Percentiles rank a stretch among this genome's conserved stretches.
Evolutionary conservation across 2,797 vertebrate species (phyloP).

Genomic region (Caiman crocodilus): DNA sequence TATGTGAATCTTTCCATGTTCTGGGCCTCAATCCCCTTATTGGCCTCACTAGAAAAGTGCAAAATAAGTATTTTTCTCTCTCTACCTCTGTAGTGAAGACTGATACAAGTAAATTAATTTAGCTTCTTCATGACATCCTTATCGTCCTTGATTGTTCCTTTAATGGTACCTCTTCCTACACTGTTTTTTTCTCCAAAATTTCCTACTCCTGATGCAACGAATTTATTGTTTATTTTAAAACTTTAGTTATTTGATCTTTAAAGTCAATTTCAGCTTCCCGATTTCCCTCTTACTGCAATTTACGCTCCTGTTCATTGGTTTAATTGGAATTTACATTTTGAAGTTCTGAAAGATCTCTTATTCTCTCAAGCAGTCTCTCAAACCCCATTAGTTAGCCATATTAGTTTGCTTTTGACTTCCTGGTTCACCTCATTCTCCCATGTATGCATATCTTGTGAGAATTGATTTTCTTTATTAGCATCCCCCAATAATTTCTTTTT

Average conservation of each 20-base stretch:
- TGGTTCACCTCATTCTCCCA: neutral
- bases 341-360: neutral
- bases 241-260: conserved; percentile 6
- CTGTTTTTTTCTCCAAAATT: neutral
- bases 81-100: neutral
- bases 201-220: neutral
- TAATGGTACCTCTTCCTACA: neutral
- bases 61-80: neutral
- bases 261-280: conserved; percentile 22
- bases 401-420: neutral
- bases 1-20: neutral
- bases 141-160: neutral
- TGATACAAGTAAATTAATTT: neutral
- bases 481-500: neutral
- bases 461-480: neutral
- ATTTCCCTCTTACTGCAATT: conserved; percentile 45
- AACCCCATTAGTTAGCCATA: conserved; percentile 1
- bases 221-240: neutral
- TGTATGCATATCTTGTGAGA: neutral
- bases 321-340: conserved; percentile 21
- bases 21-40: neutral
- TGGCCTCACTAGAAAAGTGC: neutral
- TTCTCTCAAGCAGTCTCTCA: conserved; percentile 20
- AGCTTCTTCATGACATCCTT: neutral
- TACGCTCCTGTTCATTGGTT: conserved; percentile 21